Base-by-base conservation (phyloP, 2,888 invertebrate species). In the Parelbella ahira region DNA sequence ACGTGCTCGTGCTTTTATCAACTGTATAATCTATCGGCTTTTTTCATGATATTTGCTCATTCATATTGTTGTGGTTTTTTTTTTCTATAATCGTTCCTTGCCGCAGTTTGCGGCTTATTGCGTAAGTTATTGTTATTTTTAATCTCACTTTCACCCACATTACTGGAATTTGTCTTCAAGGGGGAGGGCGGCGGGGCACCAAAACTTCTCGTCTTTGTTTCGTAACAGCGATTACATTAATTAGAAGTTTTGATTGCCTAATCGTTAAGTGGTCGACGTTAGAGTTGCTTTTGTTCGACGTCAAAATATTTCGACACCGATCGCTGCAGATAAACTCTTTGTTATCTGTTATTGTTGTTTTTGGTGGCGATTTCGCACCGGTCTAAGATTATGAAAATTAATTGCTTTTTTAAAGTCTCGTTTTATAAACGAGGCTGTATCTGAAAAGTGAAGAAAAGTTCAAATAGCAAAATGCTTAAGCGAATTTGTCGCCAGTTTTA, bases 81-180 rank as follows among this genome's bases (percentile, higher is more conserved):
- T 34, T 8, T 9, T n/a, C 20, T 27, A 1, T 13, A 11, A 42
- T 34, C 28, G 21, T 21, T 23, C 11, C 15, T 21, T 15, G 21
- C 20, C 21, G 7, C 21, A 18, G 8, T 12, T 25, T 39, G 39
- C 19, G 32, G 39, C 32, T 39, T 39, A 23, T 38, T n/a, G n/a
- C n/a, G 38, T 15, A 13, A 29, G 28, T 37, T 28, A 15, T 24
- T 18, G 4, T 38, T 30, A 30, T 25, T 32, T 24, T 32, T 12
- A 18, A 32, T 25, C 19, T 20, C 25, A 39, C 39, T 39, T 39
- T 39, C 39, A 39, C 32, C 18, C 18, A 27, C 32, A 20, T 41
- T 33, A 21, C 27, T 41, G 27, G 19, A 32, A 32, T 39, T 41
- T 25, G 19, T 19, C 32, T 32, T 13, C 25, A 7, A 39, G 30